Conservation (phyloP, 2,113 vertebrate species). For the Oceanodroma tethys region DNA sequence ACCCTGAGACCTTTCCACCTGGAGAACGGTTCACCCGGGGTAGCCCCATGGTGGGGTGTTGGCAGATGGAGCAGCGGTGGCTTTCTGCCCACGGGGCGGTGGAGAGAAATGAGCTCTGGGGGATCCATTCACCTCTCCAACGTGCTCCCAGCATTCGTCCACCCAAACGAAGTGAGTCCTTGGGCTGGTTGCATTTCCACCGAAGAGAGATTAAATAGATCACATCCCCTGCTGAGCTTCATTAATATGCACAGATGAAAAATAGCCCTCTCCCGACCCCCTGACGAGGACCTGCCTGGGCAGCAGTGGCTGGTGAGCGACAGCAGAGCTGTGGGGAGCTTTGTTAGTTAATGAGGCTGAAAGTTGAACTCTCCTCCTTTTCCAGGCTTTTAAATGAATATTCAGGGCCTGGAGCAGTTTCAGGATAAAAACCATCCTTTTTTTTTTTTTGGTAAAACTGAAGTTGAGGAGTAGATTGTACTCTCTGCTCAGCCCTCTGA, state of each 20-base stretch:
- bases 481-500: not conserved
- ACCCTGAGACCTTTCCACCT: not conserved
- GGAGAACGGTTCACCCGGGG: not conserved
- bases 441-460: not conserved
- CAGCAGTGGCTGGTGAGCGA: accelerated
- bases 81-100: accelerated
- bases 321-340: not conserved
- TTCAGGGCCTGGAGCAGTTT: not conserved
- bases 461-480: too few relatives aligned
- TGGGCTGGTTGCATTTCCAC: not conserved
- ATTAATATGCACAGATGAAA: not conserved
- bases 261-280: not conserved
- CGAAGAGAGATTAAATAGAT: not conserved
- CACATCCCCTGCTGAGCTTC: not conserved
- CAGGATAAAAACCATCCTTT: not conserved
- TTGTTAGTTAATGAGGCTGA: not conserved
- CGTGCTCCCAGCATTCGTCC: accelerated
- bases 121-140: not conserved
- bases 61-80: not conserved
- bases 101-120: not conserved
- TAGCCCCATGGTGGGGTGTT: too few relatives aligned
- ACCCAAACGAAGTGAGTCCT: too few relatives aligned
- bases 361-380: not conserved
- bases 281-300: not conserved
- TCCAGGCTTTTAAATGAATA: not conserved